phyloP scores from a whole-genome alignment of 2,113 vertebrate genomes.

The Tapirus terrestris region DNA sequence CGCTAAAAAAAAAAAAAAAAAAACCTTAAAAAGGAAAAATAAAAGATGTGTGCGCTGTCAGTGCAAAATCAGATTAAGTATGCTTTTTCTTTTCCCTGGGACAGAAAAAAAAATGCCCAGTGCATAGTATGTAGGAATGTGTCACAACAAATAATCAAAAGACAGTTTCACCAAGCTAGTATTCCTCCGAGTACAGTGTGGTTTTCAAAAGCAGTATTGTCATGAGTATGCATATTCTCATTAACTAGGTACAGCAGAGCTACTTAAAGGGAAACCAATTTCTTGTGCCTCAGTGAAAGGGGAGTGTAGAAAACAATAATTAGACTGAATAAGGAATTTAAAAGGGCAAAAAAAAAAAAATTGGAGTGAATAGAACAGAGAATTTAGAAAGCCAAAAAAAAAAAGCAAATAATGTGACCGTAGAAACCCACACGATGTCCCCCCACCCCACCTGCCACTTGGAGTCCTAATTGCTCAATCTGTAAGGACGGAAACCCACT shows the following conservation, averaged over 20 bases:
- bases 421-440: conserved; percentile 58
- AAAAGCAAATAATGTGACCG: conserved; percentile 45
- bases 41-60: conserved; percentile 65
- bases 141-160: conserved; percentile 77
- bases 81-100: conserved; percentile 76
- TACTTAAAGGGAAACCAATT: conserved; percentile 71
- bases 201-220: conserved; percentile 70
- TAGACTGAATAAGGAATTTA: conserved; percentile 51
- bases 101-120: conserved; percentile 67
- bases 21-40: conserved; percentile 49
- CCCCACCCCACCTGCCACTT: conserved; percentile 74
- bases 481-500: conserved; percentile 77
- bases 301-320: conserved; percentile 72
- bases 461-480: conserved; percentile 70
- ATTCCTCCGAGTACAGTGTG: conserved; percentile 46
- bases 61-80: conserved; percentile 71
- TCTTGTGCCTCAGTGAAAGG: conserved; percentile 62
- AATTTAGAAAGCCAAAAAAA: conserved; percentile 54
- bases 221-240: conserved; percentile 66
- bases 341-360: conserved; percentile 10
- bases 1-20: background rate
- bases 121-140: conserved; percentile 81
- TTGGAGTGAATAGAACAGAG: conserved; percentile 54
- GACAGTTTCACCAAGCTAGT: conserved; percentile 69
- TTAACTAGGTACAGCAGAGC: conserved; percentile 70